These are phyloP conservation scores for Sisyra terminalis DNA, from an alignment of 2,888 invertebrate genomes.

Conservation along the genomic window DNA sequence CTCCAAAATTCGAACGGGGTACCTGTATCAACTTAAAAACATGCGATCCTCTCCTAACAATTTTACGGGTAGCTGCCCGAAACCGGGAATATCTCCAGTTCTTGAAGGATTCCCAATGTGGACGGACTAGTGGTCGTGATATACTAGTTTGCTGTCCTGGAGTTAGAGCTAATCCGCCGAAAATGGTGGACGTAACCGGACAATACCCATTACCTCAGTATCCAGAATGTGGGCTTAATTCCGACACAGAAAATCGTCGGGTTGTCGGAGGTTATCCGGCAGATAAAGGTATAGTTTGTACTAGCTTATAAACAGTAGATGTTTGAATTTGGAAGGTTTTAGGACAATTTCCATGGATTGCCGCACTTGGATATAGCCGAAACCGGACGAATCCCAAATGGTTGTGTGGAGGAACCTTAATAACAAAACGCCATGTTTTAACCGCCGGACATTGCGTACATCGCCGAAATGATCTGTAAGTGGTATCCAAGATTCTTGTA, in stretches of 20 bases:
- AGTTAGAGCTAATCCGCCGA: not conserved
- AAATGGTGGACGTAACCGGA: not conserved
- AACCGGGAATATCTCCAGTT: not conserved
- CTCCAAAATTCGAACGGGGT: not conserved
- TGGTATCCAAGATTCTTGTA: too few relatives aligned
- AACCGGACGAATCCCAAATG: constrained; percentile 25
- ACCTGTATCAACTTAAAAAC: not conserved
- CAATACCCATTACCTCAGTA: too few relatives aligned
- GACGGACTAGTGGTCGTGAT: not conserved
- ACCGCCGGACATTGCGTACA: constrained; percentile 66
- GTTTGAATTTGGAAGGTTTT: not conserved
- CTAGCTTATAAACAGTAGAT: not conserved
- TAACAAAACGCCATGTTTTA: constrained; percentile 49
- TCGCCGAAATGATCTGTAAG: constrained; percentile 40
- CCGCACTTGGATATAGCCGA: constrained; percentile 49
- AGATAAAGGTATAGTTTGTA: too few relatives aligned
- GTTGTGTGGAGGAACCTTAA: constrained; percentile 50
- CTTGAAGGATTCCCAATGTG: constrained; percentile 1
- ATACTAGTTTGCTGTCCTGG: constrained; percentile 1
- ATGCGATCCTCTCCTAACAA: not conserved
- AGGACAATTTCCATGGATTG: constrained; percentile 73
- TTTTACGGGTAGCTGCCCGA: not conserved
- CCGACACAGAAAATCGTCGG: too few relatives aligned
- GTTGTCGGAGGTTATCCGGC: too few relatives aligned
- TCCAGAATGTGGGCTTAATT: too few relatives aligned